Base-by-base conservation (phyloP, 2,113 vertebrate genomes). In the Elachura formosa region DNA sequence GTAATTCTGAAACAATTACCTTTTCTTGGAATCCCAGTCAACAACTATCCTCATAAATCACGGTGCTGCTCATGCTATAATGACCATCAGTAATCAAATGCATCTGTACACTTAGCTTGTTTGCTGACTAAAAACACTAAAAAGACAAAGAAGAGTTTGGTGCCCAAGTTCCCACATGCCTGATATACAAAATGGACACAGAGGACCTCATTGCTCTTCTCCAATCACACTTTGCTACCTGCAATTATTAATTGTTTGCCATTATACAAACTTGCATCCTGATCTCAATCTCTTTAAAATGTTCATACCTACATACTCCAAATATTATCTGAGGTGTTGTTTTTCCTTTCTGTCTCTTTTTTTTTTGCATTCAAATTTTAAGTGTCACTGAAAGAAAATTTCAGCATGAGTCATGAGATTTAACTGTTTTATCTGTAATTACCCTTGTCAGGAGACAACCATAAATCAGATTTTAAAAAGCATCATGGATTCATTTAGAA, bases 11-110 rank as follows among this genome's bases (percentile, higher is more conserved):
- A 91, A 76, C 41, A 85, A 94, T 48, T 87, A 85, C 78, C 87
- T 96, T 93, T 91, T 93, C 93, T 79, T 90, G 81, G 92, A 94
- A 96, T 56, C 45, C n/a, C 49, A 36, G 45, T 59, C 62, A 91
- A 34, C 80, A 75, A 11, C 40, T 43, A 6, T 11, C 40, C 52
- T 24, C 91, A 91, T 94, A 96, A 96, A 84, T 95, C 74, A 76
- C 0, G 2, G 48, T 11, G 40, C 31, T 87, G 89, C 61, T 82
- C 5, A 0, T 3, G 23, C 21, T 82, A 21, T 64, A 52, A 63
- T 52, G 84, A 72, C 86, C 46, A 45, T 66, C 14, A 45, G 45
- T 93, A 95, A 96, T 87, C 74, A 94, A 93, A 94, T 29, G 36
- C 84, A 93, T 93, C 81, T 95, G 93, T 56, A 78, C 9, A 17